Evolutionary conservation across 2,113 vertebrate genomes (phyloP), one percentile per base, ranked within the genome.

Genomic region (Arothron firmamentum): DNA sequence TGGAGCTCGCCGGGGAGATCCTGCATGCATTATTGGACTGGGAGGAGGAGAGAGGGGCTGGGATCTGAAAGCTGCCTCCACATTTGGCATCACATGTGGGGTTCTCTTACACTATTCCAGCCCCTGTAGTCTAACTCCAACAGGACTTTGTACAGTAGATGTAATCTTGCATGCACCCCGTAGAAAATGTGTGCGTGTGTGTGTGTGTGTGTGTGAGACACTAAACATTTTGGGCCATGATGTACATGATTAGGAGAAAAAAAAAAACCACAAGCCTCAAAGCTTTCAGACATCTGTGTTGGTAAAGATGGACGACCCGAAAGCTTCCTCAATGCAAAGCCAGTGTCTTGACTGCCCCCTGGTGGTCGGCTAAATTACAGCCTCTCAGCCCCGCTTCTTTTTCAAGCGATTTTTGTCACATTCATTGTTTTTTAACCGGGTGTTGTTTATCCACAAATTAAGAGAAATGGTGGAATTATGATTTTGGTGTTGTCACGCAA

Each of bases 21-120:
- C 87, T 67, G 79, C 90, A 92, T 92, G 90, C 90, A 92, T 72
- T 85, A 85, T 82, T 83, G 66, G 74, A 62, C 73, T 53, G 58
- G 65, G 54, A 51, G 52, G 21, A 38, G 49, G 49, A 23, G 20
- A 20, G 47, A 28, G 78, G 64, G 69, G 70, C 73, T 68, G 66
- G 64, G 72, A 70, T 72, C 76, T 14, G 48, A 70, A 67, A 63
- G 67, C 62, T 60, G 67, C 66, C 69, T 60, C 67, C 75, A 82
- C 79, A 70, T 64, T 55, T 70, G 53, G 13, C 61, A 58, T 72
- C 62, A 41, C 25, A 66, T 52, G 69, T 64, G 71, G 62, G 65
- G 78, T 58, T 62, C 46, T 61, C 65, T 62, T 65, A 57, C 53
- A 70, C 67, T 63, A 78, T 62, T 71, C 78, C 80, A 74, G 83